Evolutionary conservation across 2,113 vertebrate species (phyloP).

Genomic region (Ceuthmochares aereus): DNA sequence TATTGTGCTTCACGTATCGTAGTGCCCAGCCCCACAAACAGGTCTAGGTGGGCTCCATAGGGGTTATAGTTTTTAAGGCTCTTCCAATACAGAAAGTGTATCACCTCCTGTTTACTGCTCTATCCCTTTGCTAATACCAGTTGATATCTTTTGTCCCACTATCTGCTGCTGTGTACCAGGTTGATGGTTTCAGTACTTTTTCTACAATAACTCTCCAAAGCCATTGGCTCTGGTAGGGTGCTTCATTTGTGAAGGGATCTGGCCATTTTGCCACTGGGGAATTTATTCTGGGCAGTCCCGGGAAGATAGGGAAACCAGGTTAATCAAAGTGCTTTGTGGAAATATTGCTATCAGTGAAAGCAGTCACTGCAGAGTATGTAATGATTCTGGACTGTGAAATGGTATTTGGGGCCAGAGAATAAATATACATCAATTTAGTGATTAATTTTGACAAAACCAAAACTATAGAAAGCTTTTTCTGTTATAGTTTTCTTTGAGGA

Average conservation of each 20-base stretch:
- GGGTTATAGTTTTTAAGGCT: neutral
- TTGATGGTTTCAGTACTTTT: conserved; percentile 41
- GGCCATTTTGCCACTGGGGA: neutral
- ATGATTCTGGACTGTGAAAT: neutral
- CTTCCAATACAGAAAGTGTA: neutral
- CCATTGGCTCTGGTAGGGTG: neutral
- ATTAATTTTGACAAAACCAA: neutral
- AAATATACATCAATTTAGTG: neutral
- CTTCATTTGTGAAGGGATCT: neutral
- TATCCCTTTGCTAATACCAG: conserved; percentile 14
- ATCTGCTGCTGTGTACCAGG: neutral
- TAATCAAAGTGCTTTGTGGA: neutral
- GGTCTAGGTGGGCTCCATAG: neutral
- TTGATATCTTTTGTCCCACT: neutral
- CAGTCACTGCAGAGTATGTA: neutral
- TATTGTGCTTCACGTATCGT: neutral
- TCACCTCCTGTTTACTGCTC: neutral
- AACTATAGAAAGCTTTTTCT: neutral
- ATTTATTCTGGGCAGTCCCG: neutral
- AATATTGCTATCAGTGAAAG: neutral
- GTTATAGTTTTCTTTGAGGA: neutral
- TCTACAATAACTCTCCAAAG: neutral
- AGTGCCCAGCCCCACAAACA: neutral
- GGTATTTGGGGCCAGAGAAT: neutral
- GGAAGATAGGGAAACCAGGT: neutral